These are phyloP conservation scores for Drosophila falleni DNA, from an alignment of 2,888 invertebrate genomes.

Conservation along the genomic window DNA sequence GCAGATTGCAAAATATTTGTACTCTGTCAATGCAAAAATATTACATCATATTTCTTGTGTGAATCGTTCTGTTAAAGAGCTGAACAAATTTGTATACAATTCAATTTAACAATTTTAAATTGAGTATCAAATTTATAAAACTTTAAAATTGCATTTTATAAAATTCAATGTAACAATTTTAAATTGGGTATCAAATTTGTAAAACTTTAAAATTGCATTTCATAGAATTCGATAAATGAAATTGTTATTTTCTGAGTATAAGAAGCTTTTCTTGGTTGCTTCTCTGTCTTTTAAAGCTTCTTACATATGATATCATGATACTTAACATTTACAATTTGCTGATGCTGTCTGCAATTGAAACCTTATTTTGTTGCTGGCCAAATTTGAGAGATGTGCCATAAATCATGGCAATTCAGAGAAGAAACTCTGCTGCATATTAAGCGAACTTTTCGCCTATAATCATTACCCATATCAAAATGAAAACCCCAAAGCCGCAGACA, in stretches of 20 bases:
- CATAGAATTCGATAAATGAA: neutral
- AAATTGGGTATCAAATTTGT: neutral
- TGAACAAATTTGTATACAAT: neutral
- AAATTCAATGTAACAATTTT: conserved; percentile 1
- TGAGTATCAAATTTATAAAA: neutral
- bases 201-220: conserved; percentile 1
- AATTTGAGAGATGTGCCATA: conserved; percentile 31
- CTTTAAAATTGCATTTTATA: neutral
- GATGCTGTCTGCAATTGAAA: conserved; percentile 29
- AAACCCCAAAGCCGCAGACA: conserved; percentile 68
- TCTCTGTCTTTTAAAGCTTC: neutral
- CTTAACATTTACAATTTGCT: conserved; percentile 9
- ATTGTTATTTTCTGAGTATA: neutral
- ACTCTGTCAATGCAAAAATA: conserved; percentile 37
- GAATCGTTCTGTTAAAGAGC: neutral
- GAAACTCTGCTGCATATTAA: conserved; percentile 56
- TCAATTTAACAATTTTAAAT: conserved; percentile 29
- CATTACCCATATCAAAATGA: conserved; percentile 73
- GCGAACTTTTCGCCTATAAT: conserved; percentile 65
- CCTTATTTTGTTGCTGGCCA: conserved; percentile 15
- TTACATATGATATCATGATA: conserved; percentile 12
- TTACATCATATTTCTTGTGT: conserved; percentile 19
- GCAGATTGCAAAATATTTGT: conserved; percentile 69
- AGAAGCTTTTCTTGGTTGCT: neutral
- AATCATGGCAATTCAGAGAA: conserved; percentile 48